phyloP scores from a whole-genome alignment of 2,888 invertebrate genomes.

The Drosophila conformis region DNA sequence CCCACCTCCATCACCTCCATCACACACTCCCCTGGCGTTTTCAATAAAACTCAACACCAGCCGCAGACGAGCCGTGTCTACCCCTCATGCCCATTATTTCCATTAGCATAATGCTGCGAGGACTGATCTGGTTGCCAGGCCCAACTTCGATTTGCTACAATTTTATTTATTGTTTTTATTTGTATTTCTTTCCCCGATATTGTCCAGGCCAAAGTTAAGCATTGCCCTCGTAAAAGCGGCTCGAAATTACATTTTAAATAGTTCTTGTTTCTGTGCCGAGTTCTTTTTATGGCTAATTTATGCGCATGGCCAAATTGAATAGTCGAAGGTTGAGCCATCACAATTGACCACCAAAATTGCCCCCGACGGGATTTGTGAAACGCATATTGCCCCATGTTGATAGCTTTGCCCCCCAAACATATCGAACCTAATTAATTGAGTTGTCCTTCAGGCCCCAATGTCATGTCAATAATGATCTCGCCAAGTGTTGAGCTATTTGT shows the following conservation, averaged over 20 bases:
- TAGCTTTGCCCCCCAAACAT: neutral
- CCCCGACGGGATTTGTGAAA: slow-evolving; percentile 14
- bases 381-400: slow-evolving; percentile 4
- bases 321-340: slow-evolving; percentile 19
- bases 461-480: slow-evolving; percentile 17
- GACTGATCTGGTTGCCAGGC: slow-evolving; percentile 52
- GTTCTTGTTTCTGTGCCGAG: slow-evolving; percentile 57
- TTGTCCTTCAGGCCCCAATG: slow-evolving; percentile 34
- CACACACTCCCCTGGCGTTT: slow-evolving; percentile 25
- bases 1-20: neutral
- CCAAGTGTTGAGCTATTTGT: slow-evolving; percentile 4
- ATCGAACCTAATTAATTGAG: slow-evolving; percentile 25
- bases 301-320: slow-evolving; percentile 74
- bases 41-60: slow-evolving; percentile 73
- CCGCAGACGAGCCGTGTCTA: slow-evolving; percentile 47
- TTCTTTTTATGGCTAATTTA: slow-evolving; percentile 81
- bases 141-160: slow-evolving; percentile 67
- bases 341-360: slow-evolving; percentile 36
- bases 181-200: slow-evolving; percentile 22
- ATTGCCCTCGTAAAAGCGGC: slow-evolving; percentile 60
- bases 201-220: slow-evolving; percentile 43
- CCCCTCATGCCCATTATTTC: slow-evolving; percentile 49
- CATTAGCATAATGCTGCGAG: slow-evolving; percentile 77
- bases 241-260: slow-evolving; percentile 78
- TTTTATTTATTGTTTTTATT: slow-evolving; percentile 75